Base-by-base conservation (phyloP, 2,888 invertebrate genomes). In the Cylloceria caligata region DNA sequence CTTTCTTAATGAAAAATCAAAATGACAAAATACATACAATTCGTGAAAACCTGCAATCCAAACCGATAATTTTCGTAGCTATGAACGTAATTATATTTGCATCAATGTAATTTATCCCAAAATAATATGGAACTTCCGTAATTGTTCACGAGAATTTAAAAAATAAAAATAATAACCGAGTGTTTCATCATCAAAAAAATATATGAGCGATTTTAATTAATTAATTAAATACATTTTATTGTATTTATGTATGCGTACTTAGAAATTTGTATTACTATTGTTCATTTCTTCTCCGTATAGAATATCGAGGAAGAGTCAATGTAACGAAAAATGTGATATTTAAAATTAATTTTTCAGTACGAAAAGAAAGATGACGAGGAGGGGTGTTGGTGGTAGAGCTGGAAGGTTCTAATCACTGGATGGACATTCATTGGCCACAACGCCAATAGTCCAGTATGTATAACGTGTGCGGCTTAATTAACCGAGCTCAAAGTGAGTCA, bases 391-490 rank as follows among this genome's bases (percentile, higher is more conserved):
- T 60, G 34, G 57, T 57, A 49, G 78, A n/a, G n/a, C n/a, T n/a
- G n/a, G n/a, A n/a, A n/a, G n/a, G n/a, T 57, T 74, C 62, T 62
- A 52, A 68, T 72, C 16, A 49, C 27, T 55, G 45, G 19, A 60
- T 62, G 52, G 62, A 62, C 52, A 24, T 60, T 62, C 34, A 80
- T 80, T 62, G 62, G 69, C 52, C 72, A n/a, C 57, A 19, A 36
- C 45, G 49, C 11, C 24, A 27, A 2, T 11, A 16, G 49, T 27
- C 42, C n/a, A n/a, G n/a, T n/a, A n/a, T n/a, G 62, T 45, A 57
- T 62, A 68, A 73, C 24, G 60, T 62, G 30, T 47, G 57, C n/a
- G 73, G 68, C 47, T 75, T 75, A 80, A 80, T 80, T 75, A 74
- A 69, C 55, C 68, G 55, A 57, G 68, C 74, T 55, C 80, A 74